Base-by-base conservation (phyloP, 2,113 vertebrate genomes). In the Pluvialis apricaria region DNA sequence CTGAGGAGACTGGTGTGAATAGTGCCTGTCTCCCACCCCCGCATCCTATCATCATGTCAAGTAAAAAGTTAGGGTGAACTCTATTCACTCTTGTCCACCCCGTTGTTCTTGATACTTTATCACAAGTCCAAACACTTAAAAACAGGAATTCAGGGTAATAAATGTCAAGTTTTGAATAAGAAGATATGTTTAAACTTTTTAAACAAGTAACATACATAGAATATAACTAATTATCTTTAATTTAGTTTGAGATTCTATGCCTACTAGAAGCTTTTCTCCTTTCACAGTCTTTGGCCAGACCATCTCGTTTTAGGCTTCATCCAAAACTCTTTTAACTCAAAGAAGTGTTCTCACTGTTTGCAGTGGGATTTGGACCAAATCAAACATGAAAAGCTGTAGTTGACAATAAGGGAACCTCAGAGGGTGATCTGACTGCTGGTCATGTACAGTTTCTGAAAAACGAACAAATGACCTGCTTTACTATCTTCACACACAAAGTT, bases 21-120 rank as follows among this genome's bases (percentile, higher is more conserved):
- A 86, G 65, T 11, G 82, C 85, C 79, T 85, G 58, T 83, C 44
- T 96, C 61, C 34, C 78, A 84, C 73, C 38, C 45, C 45, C 10
- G 15, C 11, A 72, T n/a, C 52, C 52, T 88, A 85, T 69, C 52
- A 92, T 38, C 34, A 11, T 83, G 55, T 68, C 28, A 83, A 91
- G 75, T 29, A 90, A 88, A 88, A 96, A 58, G 28, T 61, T 58
- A 88, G n/a, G 49, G 79, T 58, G 79, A 97, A 96, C 45, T 82
- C 25, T 66, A 8, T 45, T 62, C 86, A 70, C 64, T 92, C 77
- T 68, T 95, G 71, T 84, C 93, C 83, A 96, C 51, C 6, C 65
- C 84, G 77, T 51, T 88, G 60, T 91, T 91, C 88, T 81, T 86
- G 58, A 31, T 65, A 82, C 80, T 95, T 96, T 84, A 88, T 61